Base-by-base conservation (phyloP, 2,797 vertebrate genomes). In the Acestrorhynchus altus region DNA sequence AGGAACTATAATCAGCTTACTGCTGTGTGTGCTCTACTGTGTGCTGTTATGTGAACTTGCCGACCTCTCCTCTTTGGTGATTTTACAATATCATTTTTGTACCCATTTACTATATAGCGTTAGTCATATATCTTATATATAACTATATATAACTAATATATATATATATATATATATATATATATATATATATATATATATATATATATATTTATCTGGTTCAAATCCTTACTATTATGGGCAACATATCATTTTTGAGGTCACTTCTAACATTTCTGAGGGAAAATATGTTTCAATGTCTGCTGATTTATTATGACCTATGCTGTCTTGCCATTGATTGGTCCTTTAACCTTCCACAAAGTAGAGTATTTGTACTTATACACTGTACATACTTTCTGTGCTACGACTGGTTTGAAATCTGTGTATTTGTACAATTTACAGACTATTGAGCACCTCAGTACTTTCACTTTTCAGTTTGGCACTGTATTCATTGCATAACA, bases 41-140 rank as follows among this genome's bases (percentile, higher is more conserved):
- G 85, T 67, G n/a, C 28, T 39, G 20, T 54, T 40, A 31, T 10
- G n/a, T 26, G 12, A 67, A 42, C 46, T 16, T 13, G 47, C 42
- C 26, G 4, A 16, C 22, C 8, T 49, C 63, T 67, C 15, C 24
- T 15, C 22, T 8, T 28, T 28, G 5, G 7, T 20, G 40, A 47
- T 66, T 47, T 18, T 15, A 66, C 42, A 66, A 26, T 24, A 66
- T 35, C 31, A 35, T 35, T 2, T 16, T 46, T 16, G 22, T 24
- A 16, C 15, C 24, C 2, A 22, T 22, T 16, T 42, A 35, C 3
- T 64, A 12, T 10, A 54, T 8, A 66, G 12, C 28, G 13, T 11
- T 47, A 10, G 8, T 10, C 15, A 28, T 2, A 47, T 47, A 10
- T 47, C 0, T 0, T 15, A n/a, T n/a, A n/a, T n/a, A n/a, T n/a